These are phyloP conservation scores for Brachionus paranguensis DNA, from an alignment of 1,140 invertebrate species.

Conservation along the genomic window DNA sequence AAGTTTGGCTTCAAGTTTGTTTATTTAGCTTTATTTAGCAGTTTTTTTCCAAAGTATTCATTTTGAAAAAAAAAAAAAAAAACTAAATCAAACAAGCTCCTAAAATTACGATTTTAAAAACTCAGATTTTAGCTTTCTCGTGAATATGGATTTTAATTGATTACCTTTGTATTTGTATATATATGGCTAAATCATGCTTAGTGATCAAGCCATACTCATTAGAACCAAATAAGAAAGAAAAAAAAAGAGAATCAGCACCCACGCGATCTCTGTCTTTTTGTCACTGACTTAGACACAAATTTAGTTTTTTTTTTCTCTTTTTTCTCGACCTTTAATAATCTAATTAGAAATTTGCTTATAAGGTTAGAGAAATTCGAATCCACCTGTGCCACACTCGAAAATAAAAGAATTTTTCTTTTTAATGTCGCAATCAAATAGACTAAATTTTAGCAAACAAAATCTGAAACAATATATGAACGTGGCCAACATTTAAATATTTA, in stretches of 20 bases:
- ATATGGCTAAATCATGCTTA: not conserved
- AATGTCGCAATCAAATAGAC: not conserved
- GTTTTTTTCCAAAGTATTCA: not conserved
- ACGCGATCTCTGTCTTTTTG: not conserved
- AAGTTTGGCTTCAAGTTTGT: not conserved
- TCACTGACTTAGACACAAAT: not conserved
- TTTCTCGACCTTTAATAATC: not conserved
- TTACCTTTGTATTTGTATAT: not conserved
- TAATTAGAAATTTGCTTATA: not conserved
- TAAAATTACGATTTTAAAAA: not conserved
- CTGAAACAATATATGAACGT: not conserved
- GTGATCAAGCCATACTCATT: not conserved
- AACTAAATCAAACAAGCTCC: not conserved
- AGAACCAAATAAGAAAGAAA: not conserved
- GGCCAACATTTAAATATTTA: constrained; percentile 12
- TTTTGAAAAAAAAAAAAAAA: not conserved
- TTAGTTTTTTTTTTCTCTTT: not conserved
- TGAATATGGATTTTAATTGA: not conserved
- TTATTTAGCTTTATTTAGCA: not conserved
- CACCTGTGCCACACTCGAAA: not conserved
- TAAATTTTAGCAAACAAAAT: not conserved
- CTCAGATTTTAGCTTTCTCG: not conserved
- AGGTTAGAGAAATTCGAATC: not conserved
- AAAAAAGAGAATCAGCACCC: not conserved
- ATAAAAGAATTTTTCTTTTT: not conserved